A percentile compares a stretch with the other conserved stretches of the same genome.
Conservation (phyloP, 2,113 vertebrate genomes). For the Zonotrichia leucophrys region DNA sequence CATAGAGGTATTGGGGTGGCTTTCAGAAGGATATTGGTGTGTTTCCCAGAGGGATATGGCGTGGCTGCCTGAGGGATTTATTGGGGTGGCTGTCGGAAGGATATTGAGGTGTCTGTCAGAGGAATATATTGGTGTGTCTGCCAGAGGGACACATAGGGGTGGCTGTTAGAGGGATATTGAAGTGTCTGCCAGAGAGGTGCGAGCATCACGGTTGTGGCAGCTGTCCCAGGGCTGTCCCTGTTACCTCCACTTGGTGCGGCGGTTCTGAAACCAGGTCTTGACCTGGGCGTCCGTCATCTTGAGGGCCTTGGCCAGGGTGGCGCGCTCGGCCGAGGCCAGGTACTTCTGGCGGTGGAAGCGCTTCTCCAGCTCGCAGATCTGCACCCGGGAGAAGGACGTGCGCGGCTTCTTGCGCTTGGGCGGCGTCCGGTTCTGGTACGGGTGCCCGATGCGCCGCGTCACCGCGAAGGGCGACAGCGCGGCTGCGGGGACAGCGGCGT, state of each 20-base stretch:
- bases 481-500: conserved; percentile 63
- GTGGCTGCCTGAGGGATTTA: too few relatives aligned
- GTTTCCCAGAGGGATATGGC: too few relatives aligned
- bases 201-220: accelerated
- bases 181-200: too few relatives aligned
- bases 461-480: conserved; percentile 90
- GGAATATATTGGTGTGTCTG: too few relatives aligned
- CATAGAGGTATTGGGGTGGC: too few relatives aligned
- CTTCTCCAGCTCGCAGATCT: conserved; percentile 98
- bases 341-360: conserved; percentile 96
- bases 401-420: conserved; percentile 98
- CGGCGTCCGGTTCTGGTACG: conserved; percentile 96
- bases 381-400: conserved; percentile 93
- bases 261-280: conserved; percentile 99
- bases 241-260: conserved; percentile 97
- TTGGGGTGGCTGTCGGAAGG: neutral
- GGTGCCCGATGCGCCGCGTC: conserved; percentile 92
- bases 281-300: conserved; percentile 98
- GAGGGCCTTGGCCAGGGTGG: conserved; percentile 90
- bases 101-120: too few relatives aligned
- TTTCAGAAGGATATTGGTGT: neutral
- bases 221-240: too few relatives aligned
- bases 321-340: conserved; percentile 85
- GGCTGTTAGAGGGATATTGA: too few relatives aligned
- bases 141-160: too few relatives aligned